Conservation (phyloP, 1,140 invertebrate genomes). For the Steinernema khuongi region DNA sequence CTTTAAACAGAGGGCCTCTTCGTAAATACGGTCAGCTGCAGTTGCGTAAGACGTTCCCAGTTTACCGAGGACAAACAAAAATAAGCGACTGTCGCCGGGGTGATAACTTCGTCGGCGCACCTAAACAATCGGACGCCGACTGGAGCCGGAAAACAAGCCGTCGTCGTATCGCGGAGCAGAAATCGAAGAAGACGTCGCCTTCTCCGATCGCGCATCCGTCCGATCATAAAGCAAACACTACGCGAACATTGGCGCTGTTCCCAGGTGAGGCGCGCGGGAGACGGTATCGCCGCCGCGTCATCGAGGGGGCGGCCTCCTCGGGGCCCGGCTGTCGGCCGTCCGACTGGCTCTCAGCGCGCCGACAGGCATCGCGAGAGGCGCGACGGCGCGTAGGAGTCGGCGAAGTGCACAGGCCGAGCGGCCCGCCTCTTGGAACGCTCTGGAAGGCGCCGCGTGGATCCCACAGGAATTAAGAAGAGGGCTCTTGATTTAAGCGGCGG, state of each 20-base stretch:
- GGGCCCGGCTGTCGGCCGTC: neutral
- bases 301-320: neutral
- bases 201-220: slow-evolving; percentile 9
- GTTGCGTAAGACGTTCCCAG: slow-evolving; percentile 1
- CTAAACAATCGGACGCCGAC: neutral
- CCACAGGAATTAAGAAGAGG: no score
- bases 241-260: neutral
- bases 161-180: slow-evolving; percentile 10
- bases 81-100: slow-evolving; percentile 9
- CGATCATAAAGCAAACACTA: slow-evolving; percentile 15
- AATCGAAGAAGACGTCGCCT: slow-evolving; percentile 1
- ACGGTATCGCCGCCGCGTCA: slow-evolving; percentile 8
- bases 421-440: neutral
- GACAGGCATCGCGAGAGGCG: neutral
- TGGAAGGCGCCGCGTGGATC: no score
- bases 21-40: slow-evolving; percentile 15
- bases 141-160: neutral
- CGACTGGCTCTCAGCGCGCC: neutral
- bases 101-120: neutral
- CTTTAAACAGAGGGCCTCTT: neutral
- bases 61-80: neutral
- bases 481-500: no score
- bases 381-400: neutral
- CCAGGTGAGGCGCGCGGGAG: slow-evolving; percentile 2
- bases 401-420: neutral